These are phyloP conservation scores for Poeciliopsis paucimaculata DNA, from an alignment of 2,797 vertebrate species.

Conservation along the genomic window DNA sequence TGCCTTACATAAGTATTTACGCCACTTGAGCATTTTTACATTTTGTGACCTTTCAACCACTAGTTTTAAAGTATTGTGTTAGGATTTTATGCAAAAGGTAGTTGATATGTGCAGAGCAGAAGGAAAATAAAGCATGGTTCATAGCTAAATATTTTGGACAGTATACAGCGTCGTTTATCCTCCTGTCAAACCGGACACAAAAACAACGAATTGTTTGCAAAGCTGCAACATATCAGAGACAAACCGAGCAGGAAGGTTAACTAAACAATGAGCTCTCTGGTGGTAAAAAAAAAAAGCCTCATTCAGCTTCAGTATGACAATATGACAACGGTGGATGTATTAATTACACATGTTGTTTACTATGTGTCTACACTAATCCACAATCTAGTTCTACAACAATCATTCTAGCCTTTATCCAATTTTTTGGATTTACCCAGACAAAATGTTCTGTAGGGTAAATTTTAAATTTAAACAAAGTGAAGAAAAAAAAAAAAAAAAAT, in stretches of 20 bases:
- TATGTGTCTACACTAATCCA: not conserved
- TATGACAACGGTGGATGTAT: not conserved
- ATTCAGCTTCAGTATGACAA: constrained; percentile 14
- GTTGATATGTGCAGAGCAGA: not conserved
- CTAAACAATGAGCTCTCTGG: constrained; percentile 3
- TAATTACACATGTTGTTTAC: constrained; percentile 6
- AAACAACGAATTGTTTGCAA: constrained; percentile 41
- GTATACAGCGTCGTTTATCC: not conserved
- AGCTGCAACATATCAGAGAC: constrained; percentile 49
- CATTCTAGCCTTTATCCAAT: not conserved
- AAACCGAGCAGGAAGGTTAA: constrained; percentile 35
- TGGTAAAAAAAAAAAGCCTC: not conserved
- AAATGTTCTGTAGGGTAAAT: constrained; percentile 5
- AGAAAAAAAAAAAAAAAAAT: not conserved
- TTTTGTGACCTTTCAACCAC: not conserved
- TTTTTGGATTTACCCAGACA: too few species aligned
- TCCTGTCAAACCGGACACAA: not conserved
- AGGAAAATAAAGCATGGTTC: not conserved
- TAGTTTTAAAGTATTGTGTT: not conserved
- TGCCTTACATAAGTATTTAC: not conserved
- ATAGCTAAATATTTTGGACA: not conserved
- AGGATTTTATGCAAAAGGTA: not conserved
- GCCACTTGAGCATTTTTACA: not conserved
- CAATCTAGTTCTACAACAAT: not conserved
- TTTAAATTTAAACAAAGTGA: not conserved